These are phyloP conservation scores for Xiphophorus couchianus DNA, from an alignment of 2,113 vertebrate genomes.

Conservation along the genomic window DNA sequence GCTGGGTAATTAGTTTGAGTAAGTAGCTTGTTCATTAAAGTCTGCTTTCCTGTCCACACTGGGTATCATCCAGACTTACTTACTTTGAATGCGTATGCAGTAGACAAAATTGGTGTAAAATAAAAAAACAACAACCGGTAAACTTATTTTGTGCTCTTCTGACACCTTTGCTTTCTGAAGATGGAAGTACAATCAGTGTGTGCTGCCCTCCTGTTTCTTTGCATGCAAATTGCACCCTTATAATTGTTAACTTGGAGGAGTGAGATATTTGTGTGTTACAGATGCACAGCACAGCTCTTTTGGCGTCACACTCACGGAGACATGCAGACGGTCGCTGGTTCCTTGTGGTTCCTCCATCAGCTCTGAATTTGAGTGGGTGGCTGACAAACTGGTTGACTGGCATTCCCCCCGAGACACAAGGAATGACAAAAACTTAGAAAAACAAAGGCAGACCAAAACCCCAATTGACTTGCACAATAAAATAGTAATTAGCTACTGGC, in stretches of 20 bases:
- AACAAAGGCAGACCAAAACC: constrained; percentile 76
- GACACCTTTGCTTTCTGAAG: not conserved
- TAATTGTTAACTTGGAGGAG: not conserved
- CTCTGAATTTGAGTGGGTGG: constrained; percentile 68
- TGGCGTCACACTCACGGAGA: constrained; percentile 39
- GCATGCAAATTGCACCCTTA: too few relatives aligned
- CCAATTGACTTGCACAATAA: constrained; percentile 76
- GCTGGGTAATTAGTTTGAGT: too few relatives aligned
- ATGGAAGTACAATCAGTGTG: not conserved
- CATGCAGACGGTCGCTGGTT: constrained; percentile 61
- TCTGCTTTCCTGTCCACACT: too few relatives aligned
- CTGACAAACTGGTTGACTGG: constrained; percentile 61
- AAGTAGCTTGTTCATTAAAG: too few relatives aligned
- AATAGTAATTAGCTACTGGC: constrained; percentile 79
- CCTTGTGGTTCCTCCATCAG: constrained; percentile 65
- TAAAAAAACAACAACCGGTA: too few relatives aligned
- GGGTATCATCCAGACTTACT: too few relatives aligned
- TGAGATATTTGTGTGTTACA: not conserved
- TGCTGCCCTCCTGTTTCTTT: not conserved
- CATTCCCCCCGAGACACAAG: constrained; percentile 71
- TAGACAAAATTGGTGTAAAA: too few relatives aligned
- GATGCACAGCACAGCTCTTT: constrained; percentile 7
- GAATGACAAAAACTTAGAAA: constrained; percentile 80
- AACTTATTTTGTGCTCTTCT: too few relatives aligned
- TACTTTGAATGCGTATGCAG: too few relatives aligned